phyloP scores from a whole-genome alignment of 2,797 vertebrate species.

The Falco novaeseelandiae region DNA sequence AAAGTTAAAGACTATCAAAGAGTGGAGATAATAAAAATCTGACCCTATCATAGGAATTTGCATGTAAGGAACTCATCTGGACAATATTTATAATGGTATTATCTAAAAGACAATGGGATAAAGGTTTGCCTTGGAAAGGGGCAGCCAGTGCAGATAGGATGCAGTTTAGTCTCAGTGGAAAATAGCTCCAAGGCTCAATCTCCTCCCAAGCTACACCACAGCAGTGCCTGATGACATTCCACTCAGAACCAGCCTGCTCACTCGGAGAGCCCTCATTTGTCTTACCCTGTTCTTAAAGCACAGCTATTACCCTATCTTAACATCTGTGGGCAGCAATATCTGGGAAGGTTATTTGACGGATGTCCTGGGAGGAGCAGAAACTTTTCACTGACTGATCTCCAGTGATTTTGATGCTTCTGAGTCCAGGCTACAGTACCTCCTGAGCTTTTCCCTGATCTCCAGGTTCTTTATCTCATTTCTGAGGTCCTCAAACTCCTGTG shows the following conservation, averaged over 20 bases:
- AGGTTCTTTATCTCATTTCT: conserved; percentile 77
- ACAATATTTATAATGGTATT: neutral
- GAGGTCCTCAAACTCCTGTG: conserved; percentile 76
- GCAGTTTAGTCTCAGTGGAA: neutral
- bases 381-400: neutral
- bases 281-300: neutral
- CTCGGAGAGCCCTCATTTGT: neutral
- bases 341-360: neutral
- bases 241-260: conserved; percentile 12
- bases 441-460: conserved; percentile 78
- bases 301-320: conserved; percentile 5
- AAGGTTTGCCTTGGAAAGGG: neutral
- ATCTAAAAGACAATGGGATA: neutral
- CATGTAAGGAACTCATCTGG: neutral
- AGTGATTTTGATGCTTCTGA: neutral
- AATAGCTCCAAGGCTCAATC: conserved; percentile 29
- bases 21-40: neutral
- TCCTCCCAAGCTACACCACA: neutral
- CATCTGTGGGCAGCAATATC: neutral
- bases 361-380: neutral
- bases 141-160: neutral
- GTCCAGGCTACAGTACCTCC: conserved; percentile 61
- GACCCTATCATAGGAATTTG: neutral
- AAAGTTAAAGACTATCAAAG: neutral
- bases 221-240: neutral